Evolutionary conservation across 2,797 vertebrate species (phyloP).

Genomic region (Thamnophis elegans): DNA sequence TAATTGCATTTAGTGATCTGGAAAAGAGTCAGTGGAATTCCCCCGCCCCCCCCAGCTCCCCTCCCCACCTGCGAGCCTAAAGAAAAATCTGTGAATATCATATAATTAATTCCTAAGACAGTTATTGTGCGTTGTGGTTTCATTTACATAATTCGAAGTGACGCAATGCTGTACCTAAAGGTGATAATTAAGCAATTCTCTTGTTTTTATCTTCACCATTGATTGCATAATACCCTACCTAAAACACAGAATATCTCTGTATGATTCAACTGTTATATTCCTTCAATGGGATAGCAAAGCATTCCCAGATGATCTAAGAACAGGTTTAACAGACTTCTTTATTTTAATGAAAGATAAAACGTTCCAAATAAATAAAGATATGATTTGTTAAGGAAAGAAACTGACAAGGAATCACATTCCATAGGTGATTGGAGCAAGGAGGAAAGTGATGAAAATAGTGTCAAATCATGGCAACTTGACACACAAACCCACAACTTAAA

Average conservation of each 20-base stretch:
- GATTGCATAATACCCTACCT: fast-evolving
- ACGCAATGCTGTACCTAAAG: background rate
- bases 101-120: background rate
- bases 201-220: background rate
- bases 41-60: fast-evolving
- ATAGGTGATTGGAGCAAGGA: background rate
- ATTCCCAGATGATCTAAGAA: background rate
- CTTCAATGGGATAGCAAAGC: fast-evolving
- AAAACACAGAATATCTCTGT: background rate
- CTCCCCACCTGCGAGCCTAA: too few relatives aligned
- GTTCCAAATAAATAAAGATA: background rate
- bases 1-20: background rate
- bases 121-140: background rate
- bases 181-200: background rate
- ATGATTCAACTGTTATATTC: background rate
- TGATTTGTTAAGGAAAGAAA: background rate
- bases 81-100: background rate
- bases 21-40: background rate
- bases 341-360: background rate
- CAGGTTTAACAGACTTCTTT: background rate
- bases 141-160: background rate
- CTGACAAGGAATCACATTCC: background rate
- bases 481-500: background rate
- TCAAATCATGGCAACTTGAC: background rate
- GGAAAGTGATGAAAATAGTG: background rate